Evolutionary conservation across 2,113 vertebrate species (phyloP).

Genomic region (Trematomus loennbergii): DNA sequence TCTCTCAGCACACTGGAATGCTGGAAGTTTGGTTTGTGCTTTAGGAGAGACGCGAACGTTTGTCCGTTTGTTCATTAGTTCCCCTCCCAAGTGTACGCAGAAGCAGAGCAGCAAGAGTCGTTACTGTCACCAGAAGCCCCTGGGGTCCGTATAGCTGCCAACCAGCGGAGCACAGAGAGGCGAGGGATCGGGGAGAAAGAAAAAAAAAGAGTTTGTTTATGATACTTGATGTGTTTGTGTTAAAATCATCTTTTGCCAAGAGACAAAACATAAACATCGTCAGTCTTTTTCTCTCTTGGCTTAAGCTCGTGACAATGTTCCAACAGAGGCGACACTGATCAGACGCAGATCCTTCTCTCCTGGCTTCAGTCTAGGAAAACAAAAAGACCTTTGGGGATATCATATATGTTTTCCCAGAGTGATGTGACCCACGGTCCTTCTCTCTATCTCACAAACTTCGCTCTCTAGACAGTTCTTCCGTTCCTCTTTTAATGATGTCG

Average conservation of each 20-base stretch:
- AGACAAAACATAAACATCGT: constrained; percentile 78
- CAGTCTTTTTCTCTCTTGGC: constrained; percentile 55
- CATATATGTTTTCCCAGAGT: constrained; percentile 14
- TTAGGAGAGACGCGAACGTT: constrained; percentile 28
- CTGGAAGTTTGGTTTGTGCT: constrained; percentile 59
- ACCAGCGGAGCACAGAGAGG: constrained; percentile 38
- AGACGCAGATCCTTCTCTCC: constrained; percentile 57
- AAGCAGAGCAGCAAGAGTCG: constrained; percentile 47
- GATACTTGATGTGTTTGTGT: constrained; percentile 76
- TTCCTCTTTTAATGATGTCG: constrained; percentile 60
- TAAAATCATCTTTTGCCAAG: constrained; percentile 76
- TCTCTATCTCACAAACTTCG: constrained; percentile 23
- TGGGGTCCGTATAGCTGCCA: constrained; percentile 66
- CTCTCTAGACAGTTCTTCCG: constrained; percentile 65
- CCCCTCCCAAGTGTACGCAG: constrained; percentile 65
- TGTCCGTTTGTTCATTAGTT: constrained; percentile 59
- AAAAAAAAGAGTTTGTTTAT: constrained; percentile 69
- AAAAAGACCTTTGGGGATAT: constrained; percentile 17
- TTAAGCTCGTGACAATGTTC: constrained; percentile 68
- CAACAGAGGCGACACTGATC: constrained; percentile 53
- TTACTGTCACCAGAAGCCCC: constrained; percentile 43
- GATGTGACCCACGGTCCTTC: constrained; percentile 10
- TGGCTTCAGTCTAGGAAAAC: not conserved
- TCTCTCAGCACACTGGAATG: constrained; percentile 45
- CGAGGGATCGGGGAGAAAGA: constrained; percentile 8